Evolutionary conservation across 2,797 vertebrate genomes (phyloP).

Genomic region (Parambassis ranga): DNA sequence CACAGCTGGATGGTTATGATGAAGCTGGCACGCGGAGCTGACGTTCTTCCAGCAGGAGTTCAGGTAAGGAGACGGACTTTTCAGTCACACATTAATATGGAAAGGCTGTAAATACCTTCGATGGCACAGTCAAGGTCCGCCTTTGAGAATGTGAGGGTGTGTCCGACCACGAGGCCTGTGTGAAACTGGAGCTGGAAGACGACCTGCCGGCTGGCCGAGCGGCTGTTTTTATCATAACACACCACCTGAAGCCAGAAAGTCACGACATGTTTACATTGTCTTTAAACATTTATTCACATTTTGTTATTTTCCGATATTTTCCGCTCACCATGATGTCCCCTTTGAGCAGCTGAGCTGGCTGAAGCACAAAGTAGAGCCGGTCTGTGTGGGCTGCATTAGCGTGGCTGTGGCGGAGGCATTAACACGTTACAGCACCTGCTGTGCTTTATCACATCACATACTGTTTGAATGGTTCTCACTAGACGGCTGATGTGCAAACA

Average conservation of each 20-base stretch:
- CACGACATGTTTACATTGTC: no score
- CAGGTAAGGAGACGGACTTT: slow-evolving; percentile 29
- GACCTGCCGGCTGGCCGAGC: slow-evolving; percentile 75
- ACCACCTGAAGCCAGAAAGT: slow-evolving; percentile 79
- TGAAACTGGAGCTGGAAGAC: slow-evolving; percentile 93
- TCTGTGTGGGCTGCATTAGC: slow-evolving; percentile 76
- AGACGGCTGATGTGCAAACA: slow-evolving; percentile 89
- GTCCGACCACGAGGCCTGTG: slow-evolving; percentile 82
- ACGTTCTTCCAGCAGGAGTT: slow-evolving; percentile 40
- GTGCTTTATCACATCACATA: neutral
- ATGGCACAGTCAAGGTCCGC: slow-evolving; percentile 87
- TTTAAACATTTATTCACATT: no score
- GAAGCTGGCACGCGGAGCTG: no score
- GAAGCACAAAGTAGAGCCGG: slow-evolving; percentile 83
- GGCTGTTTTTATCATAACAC: slow-evolving; percentile 87
- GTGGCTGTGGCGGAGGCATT: slow-evolving; percentile 71
- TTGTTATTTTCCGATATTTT: neutral
- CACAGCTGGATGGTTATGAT: slow-evolving; percentile 24
- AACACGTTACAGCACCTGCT: slow-evolving; percentile 2
- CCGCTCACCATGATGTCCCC: slow-evolving; percentile 92
- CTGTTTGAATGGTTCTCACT: slow-evolving; percentile 80
- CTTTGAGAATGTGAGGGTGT: slow-evolving; percentile 82
- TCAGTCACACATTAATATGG: slow-evolving; percentile 37
- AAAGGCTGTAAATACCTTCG: slow-evolving; percentile 74
- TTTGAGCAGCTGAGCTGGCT: slow-evolving; percentile 91